Percentiles rank a stretch among this genome's conserved stretches.
phyloP scores from a whole-genome alignment of 2,797 vertebrate genomes.

The Lagocephalus sceleratus region DNA sequence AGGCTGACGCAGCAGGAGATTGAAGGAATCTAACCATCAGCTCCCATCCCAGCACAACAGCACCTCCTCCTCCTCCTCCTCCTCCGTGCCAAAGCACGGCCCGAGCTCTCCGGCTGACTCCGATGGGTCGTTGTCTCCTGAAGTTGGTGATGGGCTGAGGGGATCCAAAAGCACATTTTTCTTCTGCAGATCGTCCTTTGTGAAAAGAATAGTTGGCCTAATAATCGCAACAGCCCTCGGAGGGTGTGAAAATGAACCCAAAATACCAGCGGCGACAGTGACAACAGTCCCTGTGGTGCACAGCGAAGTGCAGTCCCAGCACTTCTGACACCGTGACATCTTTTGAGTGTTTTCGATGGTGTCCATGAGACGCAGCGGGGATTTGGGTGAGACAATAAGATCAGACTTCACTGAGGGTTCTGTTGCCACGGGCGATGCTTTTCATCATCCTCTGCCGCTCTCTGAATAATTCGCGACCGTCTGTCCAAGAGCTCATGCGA shows the following conservation, averaged over 20 bases:
- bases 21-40: constrained; percentile 28
- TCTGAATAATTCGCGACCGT: constrained; percentile 33
- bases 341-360: constrained; percentile 32
- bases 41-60: constrained; percentile 32
- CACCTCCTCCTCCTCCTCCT: constrained; percentile 28
- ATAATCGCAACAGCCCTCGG: not conserved
- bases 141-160: constrained; percentile 7
- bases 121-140: constrained; percentile 1
- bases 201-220: no score
- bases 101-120: constrained; percentile 14
- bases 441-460: constrained; percentile 27
- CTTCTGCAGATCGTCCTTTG: constrained; percentile 8
- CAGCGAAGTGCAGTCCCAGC: not conserved
- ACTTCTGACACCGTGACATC: constrained; percentile 16
- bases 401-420: constrained; percentile 6
- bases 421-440: constrained; percentile 13
- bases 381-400: constrained; percentile 28
- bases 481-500: constrained; percentile 40
- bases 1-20: constrained; percentile 66
- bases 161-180: constrained; percentile 15
- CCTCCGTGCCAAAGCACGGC: constrained; percentile 27
- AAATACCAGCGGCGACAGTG: constrained; percentile 8
- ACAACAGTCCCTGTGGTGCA: constrained; percentile 1
- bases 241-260: not conserved
- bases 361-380: constrained; percentile 7